Evolutionary conservation across 2,888 invertebrate genomes (phyloP).

Genomic region (Phorcus lineatus): DNA sequence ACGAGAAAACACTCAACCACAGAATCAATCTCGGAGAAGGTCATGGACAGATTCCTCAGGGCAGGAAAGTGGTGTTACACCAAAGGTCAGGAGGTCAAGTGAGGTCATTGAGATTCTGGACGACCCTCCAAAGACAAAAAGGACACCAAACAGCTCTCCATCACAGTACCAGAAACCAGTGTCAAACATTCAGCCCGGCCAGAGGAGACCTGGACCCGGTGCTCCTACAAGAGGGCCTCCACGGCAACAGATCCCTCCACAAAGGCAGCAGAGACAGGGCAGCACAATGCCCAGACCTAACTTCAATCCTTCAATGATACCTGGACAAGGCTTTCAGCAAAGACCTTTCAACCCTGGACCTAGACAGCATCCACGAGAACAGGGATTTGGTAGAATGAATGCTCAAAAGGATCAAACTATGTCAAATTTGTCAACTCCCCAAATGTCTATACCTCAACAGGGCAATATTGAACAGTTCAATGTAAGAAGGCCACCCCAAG

Average conservation of each 20-base stretch:
- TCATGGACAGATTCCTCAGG: background rate
- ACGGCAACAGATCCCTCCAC: too few species aligned
- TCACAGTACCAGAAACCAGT: too few species aligned
- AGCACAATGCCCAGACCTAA: background rate
- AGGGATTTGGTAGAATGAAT: too few species aligned
- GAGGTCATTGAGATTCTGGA: constrained; percentile 10
- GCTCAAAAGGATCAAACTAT: too few species aligned
- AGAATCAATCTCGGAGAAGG: background rate
- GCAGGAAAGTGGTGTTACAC: background rate
- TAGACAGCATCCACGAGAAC: too few species aligned
- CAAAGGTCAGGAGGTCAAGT: background rate
- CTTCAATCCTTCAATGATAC: background rate
- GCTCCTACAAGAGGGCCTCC: too few species aligned
- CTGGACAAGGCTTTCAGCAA: too few species aligned
- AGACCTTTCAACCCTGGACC: too few species aligned
- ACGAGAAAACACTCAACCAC: background rate
- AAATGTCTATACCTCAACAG: background rate
- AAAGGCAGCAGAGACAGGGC: background rate
- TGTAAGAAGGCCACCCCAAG: background rate
- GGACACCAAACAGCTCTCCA: too few species aligned
- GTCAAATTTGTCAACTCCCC: too few species aligned
- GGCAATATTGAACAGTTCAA: background rate
- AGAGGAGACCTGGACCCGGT: background rate
- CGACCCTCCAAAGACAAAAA: background rate
- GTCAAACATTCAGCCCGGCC: background rate